These are phyloP conservation scores for Cheilosia variabilis DNA, from an alignment of 2,888 invertebrate genomes.

Conservation along the genomic window DNA sequence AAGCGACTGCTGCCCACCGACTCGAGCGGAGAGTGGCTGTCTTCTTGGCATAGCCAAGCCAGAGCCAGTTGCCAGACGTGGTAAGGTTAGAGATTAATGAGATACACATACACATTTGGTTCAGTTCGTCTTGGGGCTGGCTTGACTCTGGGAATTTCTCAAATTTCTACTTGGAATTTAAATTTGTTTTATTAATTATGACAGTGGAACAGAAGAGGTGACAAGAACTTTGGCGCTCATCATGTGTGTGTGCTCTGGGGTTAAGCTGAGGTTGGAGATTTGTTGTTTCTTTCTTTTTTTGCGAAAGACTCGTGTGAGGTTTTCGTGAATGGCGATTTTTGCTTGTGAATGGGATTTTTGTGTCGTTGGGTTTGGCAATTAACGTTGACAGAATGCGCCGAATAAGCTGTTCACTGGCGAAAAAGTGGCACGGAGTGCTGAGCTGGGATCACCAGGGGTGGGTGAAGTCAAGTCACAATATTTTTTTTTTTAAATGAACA, in stretches of 20 bases:
- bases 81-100: constrained; percentile 73
- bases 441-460: background rate
- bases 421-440: background rate
- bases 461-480: too few relatives aligned
- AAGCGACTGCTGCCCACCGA: constrained; percentile 46
- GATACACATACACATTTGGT: constrained; percentile 62
- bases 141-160: constrained; percentile 61
- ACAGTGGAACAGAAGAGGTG: constrained; percentile 67
- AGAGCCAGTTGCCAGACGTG: constrained; percentile 1
- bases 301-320: constrained; percentile 38
- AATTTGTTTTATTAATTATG: constrained; percentile 54
- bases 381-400: constrained; percentile 29
- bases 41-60: constrained; percentile 4
- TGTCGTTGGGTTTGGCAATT: constrained; percentile 8
- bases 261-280: constrained; percentile 37
- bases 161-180: constrained; percentile 63
- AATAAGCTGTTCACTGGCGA: constrained; percentile 16
- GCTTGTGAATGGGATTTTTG: constrained; percentile 46
- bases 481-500: too few relatives aligned
- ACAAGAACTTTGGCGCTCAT: constrained; percentile 62
- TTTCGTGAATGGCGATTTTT: constrained; percentile 20
- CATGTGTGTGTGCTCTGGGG: constrained; percentile 20
- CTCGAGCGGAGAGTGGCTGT: constrained; percentile 39
- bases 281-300: constrained; percentile 19
- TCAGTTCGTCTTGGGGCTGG: constrained; percentile 11